Conservation (phyloP, 2,888 invertebrate genomes). For the Ectemnius cavifrons region DNA sequence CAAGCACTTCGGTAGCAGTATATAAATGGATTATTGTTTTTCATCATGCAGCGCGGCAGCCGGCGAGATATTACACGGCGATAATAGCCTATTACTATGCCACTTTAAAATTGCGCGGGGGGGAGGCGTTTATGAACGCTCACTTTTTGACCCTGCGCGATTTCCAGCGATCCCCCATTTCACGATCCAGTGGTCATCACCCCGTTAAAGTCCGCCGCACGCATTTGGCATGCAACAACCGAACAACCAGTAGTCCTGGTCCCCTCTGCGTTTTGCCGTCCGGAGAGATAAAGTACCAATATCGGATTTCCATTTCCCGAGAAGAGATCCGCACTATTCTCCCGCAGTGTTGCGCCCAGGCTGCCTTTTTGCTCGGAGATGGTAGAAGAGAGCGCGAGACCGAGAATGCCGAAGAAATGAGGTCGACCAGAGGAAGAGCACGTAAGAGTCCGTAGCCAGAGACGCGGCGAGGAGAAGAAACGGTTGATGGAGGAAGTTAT, state of each 20-base stretch:
- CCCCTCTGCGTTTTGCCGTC: conserved; percentile 48
- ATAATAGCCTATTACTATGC: not conserved
- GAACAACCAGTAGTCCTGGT: conserved; percentile 40
- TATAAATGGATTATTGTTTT: no score
- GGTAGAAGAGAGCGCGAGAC: not conserved
- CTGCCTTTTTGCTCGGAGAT: not conserved
- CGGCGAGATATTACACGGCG: not conserved
- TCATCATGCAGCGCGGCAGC: not conserved
- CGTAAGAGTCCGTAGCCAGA: conserved; percentile 17
- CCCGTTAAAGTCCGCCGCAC: conserved; percentile 30
- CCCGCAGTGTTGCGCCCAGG: not conserved
- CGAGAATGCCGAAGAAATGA: conserved; percentile 11
- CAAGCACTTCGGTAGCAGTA: not conserved
- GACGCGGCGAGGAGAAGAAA: conserved; percentile 13
- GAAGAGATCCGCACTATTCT: not conserved
- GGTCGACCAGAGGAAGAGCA: conserved; percentile 1
- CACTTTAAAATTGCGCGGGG: not conserved
- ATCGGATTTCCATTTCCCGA: conserved; percentile 63
- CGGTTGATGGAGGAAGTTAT: conserved; percentile 14
- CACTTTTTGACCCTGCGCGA: not conserved
- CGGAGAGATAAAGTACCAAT: conserved; percentile 44
- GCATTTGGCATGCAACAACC: conserved; percentile 28
- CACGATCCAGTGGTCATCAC: conserved; percentile 33
- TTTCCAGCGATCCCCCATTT: no score
- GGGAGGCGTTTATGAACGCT: not conserved